Base-by-base conservation (phyloP, 2,113 vertebrate genomes). In the Marmota monax region DNA sequence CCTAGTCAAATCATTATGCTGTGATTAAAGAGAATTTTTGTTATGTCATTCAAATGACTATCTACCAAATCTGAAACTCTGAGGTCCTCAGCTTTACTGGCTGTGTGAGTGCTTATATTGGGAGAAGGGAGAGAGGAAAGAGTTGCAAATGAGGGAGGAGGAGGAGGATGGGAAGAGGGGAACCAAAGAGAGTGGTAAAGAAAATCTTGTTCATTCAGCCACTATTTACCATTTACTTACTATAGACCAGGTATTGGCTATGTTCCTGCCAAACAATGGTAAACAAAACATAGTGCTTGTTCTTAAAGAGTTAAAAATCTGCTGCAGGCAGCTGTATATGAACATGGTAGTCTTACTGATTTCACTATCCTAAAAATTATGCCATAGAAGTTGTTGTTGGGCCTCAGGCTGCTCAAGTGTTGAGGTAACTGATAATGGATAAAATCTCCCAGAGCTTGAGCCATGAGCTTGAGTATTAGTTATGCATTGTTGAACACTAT, bases 361-460 rank as follows among this genome's bases (percentile, higher is more conserved):
- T 85, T 74, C 61, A 84, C 17, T 84, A 61, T 37, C 77, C 53
- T 84, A 51, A 95, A 90, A 96, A 82, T 58, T 56, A 77, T 84
- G n/a, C 39, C 65, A 51, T 56, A 1, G 51, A 77, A 87, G 82
- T 77, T 58, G 7, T 51, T 80, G 61, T 65, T 73, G 67, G 76
- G 27, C 39, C 84, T 92, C 27, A 51, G 91, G 91, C 61, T 91
- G 58, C 42, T 86, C 14, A 48, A 1, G 34, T 83, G 51, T 65
- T 22, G 23, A 70, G 42, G 25, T 83, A 88, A 96, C 69, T 70
- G 61, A 80, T 69, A 94, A 67, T 48, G 39, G 70, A 78, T 72
- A 58, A 93, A 84, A 61, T 83, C 72, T 89, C 79, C 89, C 89
- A 72, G 87, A 86, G 74, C 45, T 42, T 53, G 56, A 94, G 83